A percentile compares a stretch with the other conserved stretches of the same genome.
These are phyloP conservation scores for Vanacampus margaritifer DNA, from an alignment of 2,113 vertebrate species.

Conservation along the genomic window DNA sequence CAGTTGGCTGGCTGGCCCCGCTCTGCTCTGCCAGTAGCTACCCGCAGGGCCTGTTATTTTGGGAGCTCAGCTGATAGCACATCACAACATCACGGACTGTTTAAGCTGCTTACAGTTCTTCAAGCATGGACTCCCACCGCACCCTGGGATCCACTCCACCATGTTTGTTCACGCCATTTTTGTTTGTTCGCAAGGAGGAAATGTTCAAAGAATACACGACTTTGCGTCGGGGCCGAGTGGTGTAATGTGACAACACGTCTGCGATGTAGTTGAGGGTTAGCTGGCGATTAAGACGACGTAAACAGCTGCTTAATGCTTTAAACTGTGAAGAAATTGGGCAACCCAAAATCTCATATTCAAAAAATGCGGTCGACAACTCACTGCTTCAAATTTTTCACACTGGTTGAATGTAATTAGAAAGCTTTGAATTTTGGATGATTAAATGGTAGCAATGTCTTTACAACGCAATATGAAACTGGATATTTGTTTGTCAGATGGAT, in stretches of 20 bases:
- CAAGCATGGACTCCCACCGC: slow-evolving; percentile 59
- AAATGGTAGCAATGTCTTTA: too few species aligned
- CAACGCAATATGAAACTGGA: too few species aligned
- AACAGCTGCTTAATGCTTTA: too few species aligned
- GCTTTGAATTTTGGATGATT: too few species aligned
- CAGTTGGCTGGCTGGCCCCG: slow-evolving; percentile 41
- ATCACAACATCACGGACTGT: slow-evolving; percentile 68
- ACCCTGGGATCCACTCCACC: slow-evolving; percentile 51
- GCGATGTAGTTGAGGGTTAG: not conserved
- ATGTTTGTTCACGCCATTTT: slow-evolving; percentile 33
- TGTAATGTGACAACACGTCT: too few species aligned
- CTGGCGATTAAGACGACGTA: not conserved
- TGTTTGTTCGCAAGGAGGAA: slow-evolving; percentile 26
- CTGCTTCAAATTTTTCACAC: not conserved
- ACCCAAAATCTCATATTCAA: not conserved
- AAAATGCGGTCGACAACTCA: too few species aligned
- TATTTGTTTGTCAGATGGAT: too few species aligned
- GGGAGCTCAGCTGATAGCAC: slow-evolving; percentile 66
- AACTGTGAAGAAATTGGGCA: not conserved
- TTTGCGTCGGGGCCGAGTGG: not conserved
- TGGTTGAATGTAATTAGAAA: not conserved
- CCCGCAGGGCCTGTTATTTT: slow-evolving; percentile 71
- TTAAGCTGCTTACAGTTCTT: slow-evolving; percentile 71
- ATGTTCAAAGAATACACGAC: not conserved
- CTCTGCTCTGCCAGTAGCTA: slow-evolving; percentile 53